phyloP scores from a whole-genome alignment of 2,888 invertebrate species.

The Rhodophaea formosa region DNA sequence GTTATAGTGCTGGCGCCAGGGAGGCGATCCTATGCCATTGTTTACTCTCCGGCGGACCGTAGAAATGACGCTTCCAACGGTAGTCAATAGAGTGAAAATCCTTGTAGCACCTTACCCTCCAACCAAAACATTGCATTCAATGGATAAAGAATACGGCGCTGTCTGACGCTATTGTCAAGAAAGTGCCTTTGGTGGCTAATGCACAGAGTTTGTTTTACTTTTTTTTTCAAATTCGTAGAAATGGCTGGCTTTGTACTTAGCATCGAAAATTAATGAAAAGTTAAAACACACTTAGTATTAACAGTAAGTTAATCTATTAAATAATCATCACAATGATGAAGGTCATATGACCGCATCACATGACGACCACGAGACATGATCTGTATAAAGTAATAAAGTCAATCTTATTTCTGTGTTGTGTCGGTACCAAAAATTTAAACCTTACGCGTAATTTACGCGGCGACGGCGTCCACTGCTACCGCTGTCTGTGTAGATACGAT shows the following conservation, averaged over 20 bases:
- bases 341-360: not conserved
- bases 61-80: slow-evolving; percentile 29
- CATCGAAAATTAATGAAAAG: no score
- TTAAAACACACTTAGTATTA: no score
- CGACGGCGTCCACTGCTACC: not conserved
- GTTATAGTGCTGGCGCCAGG: slow-evolving; percentile 64
- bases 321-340: not conserved
- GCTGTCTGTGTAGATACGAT: slow-evolving; percentile 11
- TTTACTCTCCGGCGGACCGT: slow-evolving; percentile 39
- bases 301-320: no score
- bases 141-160: slow-evolving; percentile 13
- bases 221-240: no score
- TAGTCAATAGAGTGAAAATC: slow-evolving; percentile 38
- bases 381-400: no score
- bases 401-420: not conserved
- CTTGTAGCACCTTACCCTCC: slow-evolving; percentile 35
- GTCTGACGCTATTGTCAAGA: slow-evolving; percentile 11
- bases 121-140: slow-evolving; percentile 22
- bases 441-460: not conserved
- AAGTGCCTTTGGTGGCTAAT: slow-evolving; percentile 4
- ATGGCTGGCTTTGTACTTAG: no score
- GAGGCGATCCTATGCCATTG: slow-evolving; percentile 49
- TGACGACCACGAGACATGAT: no score
- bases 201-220: not conserved
- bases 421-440: not conserved